Evolutionary conservation across 2,888 invertebrate species (phyloP).

Genomic region (Cephus pygmeus): DNA sequence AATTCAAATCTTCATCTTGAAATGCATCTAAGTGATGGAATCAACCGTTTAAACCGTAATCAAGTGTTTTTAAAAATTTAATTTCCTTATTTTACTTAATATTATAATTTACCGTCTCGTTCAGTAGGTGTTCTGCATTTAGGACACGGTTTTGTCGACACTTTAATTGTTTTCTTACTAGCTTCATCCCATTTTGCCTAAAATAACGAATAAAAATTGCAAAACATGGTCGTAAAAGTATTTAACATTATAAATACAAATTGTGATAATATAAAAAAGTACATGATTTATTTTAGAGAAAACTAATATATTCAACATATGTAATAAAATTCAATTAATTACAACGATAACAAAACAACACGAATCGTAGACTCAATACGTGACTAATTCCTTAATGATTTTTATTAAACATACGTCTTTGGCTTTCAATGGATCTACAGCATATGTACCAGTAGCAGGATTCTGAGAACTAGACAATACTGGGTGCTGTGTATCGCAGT

Average conservation of each 20-base stretch:
- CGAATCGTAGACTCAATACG: too few relatives aligned
- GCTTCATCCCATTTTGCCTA: conserved; percentile 82
- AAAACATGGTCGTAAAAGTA: conserved; percentile 5
- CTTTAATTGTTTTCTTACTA: conserved; percentile 77
- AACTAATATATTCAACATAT: not conserved
- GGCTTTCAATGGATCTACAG: conserved; percentile 72
- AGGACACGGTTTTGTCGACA: conserved; percentile 85
- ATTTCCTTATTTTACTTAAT: too few relatives aligned
- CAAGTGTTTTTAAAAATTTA: too few relatives aligned
- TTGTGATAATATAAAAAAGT: conserved; percentile 19
- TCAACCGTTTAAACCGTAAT: too few relatives aligned
- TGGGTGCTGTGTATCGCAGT: conserved; percentile 67
- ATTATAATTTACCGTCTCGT: conserved; percentile 72
- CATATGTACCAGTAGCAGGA: conserved; percentile 68
- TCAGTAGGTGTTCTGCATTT: conserved; percentile 87
- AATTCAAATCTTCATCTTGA: too few relatives aligned
- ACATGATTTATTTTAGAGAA: conserved; percentile 11
- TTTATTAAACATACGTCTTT: conserved; percentile 60
- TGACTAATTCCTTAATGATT: not conserved
- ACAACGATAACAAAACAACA: not conserved
- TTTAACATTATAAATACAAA: conserved; percentile 8
- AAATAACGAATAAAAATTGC: conserved; percentile 25
- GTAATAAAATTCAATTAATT: conserved; percentile 1
- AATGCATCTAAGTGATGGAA: too few relatives aligned
- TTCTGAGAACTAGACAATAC: conserved; percentile 36